Evolutionary conservation across 2,113 vertebrate species (phyloP).

Genomic region (Australoheros scitulus): DNA sequence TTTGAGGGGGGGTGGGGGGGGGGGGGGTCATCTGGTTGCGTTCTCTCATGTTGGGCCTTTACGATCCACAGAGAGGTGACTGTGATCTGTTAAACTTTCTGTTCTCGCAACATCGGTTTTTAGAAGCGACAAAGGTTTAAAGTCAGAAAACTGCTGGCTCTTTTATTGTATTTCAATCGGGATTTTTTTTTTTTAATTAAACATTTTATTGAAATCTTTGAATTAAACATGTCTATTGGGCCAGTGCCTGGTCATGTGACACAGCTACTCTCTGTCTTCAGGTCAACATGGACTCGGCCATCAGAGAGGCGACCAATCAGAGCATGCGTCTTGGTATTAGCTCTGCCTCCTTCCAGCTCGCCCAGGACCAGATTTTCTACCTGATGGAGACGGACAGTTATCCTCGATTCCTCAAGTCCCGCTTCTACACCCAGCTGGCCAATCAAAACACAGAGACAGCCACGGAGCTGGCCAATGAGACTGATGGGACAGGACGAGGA

Average conservation of each 20-base stretch:
- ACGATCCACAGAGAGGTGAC: too few species aligned
- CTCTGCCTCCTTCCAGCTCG: slow-evolving; percentile 86
- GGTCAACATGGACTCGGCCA: slow-evolving; percentile 93
- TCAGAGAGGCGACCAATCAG: slow-evolving; percentile 88
- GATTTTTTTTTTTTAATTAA: background rate
- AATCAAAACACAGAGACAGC: slow-evolving; percentile 63
- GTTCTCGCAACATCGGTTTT: too few species aligned
- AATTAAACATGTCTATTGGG: background rate
- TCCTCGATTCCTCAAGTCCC: slow-evolving; percentile 92
- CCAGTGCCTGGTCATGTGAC: background rate
- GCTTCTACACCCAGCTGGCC: slow-evolving; percentile 88
- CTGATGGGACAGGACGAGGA: background rate
- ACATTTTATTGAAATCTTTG: background rate
- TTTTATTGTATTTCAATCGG: background rate
- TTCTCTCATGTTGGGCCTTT: too few species aligned
- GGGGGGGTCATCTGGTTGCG: too few species aligned
- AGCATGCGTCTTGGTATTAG: slow-evolving; percentile 82
- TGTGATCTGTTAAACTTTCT: too few species aligned
- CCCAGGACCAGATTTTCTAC: slow-evolving; percentile 89
- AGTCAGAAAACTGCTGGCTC: background rate
- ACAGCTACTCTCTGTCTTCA: slow-evolving; percentile 51
- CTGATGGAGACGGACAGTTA: slow-evolving; percentile 97
- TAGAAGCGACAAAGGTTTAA: too few species aligned
- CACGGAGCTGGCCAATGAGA: slow-evolving; percentile 82
- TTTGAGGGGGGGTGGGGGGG: too few species aligned